Conservation (phyloP, 2,797 vertebrate genomes). For the Sebastes alutus region DNA sequence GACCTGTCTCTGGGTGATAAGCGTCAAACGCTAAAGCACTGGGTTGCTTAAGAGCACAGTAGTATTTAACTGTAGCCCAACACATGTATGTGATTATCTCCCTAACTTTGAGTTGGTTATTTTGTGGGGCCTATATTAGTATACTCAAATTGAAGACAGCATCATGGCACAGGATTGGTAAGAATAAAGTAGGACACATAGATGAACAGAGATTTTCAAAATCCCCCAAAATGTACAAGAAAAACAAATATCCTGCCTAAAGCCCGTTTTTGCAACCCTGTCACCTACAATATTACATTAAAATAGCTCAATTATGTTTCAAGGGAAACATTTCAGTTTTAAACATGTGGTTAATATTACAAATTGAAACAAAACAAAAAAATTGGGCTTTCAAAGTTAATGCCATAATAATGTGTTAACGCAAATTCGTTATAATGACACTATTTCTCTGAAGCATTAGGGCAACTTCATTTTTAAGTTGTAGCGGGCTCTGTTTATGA, state of each 20-base stretch:
- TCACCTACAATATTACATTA: no score
- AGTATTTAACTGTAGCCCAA: constrained; percentile 20
- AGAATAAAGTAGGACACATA: neutral
- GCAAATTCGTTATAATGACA: no score
- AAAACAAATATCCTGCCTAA: neutral
- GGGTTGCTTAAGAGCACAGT: constrained; percentile 18
- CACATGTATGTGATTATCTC: constrained; percentile 12
- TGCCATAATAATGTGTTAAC: no score
- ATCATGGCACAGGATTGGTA: neutral
- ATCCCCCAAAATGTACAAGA: neutral
- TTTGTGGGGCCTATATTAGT: neutral
- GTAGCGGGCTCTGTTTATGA: no score
- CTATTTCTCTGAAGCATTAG: no score
- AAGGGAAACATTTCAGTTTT: neutral
- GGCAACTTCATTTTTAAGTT: no score
- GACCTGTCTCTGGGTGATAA: constrained; percentile 67
- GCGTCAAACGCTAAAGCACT: constrained; percentile 27
- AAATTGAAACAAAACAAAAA: no score
- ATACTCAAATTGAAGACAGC: neutral
- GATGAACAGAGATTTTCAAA: neutral
- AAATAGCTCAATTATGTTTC: neutral
- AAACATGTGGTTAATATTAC: no score
- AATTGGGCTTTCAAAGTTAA: no score
- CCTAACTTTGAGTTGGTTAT: neutral
- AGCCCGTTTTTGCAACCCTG: neutral